Evolutionary conservation across 2,797 vertebrate species (phyloP).

Genomic region (Lutra lutra): DNA sequence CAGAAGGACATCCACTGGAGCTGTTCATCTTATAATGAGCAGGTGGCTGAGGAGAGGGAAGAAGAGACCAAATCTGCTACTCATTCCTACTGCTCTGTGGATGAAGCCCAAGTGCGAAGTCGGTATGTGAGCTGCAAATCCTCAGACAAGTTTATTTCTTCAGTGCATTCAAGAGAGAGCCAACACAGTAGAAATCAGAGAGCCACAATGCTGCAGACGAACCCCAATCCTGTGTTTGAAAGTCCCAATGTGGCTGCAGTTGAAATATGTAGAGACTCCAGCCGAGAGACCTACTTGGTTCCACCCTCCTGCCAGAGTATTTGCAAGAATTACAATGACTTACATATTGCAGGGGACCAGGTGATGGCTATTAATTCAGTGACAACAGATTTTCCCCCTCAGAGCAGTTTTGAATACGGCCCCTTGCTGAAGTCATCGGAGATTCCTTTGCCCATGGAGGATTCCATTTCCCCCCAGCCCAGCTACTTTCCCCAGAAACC

Average conservation of each 20-base stretch:
- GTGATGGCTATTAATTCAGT: conserved; percentile 93
- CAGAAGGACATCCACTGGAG: conserved; percentile 79
- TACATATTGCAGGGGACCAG: conserved; percentile 96
- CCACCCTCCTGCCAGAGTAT: conserved; percentile 96
- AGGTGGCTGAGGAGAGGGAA: conserved; percentile 68
- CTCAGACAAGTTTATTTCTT: conserved; percentile 80
- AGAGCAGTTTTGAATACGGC: conserved; percentile 85
- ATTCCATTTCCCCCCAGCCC: conserved; percentile 85
- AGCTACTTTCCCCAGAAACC: conserved; percentile 72
- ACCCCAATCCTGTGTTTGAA: conserved; percentile 63
- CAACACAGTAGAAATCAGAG: conserved; percentile 78
- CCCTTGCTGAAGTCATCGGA: conserved; percentile 95
- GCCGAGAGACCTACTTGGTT: conserved; percentile 93
- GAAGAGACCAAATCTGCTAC: conserved; percentile 81
- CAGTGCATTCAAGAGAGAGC: conserved; percentile 77
- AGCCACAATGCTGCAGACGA: conserved; percentile 72
- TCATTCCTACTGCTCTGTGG: conserved; percentile 73
- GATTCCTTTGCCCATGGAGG: conserved; percentile 89
- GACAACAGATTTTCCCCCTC: conserved; percentile 86
- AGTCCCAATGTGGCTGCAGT: conserved; percentile 76
- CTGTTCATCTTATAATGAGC: conserved; percentile 64
- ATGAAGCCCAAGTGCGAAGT: conserved; percentile 80
- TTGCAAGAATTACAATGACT: conserved; percentile 96
- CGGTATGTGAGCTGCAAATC: conserved; percentile 85
- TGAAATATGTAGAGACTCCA: conserved; percentile 83